phyloP scores from a whole-genome alignment of 2,113 vertebrate genomes.

The Pachyramphus minor region DNA sequence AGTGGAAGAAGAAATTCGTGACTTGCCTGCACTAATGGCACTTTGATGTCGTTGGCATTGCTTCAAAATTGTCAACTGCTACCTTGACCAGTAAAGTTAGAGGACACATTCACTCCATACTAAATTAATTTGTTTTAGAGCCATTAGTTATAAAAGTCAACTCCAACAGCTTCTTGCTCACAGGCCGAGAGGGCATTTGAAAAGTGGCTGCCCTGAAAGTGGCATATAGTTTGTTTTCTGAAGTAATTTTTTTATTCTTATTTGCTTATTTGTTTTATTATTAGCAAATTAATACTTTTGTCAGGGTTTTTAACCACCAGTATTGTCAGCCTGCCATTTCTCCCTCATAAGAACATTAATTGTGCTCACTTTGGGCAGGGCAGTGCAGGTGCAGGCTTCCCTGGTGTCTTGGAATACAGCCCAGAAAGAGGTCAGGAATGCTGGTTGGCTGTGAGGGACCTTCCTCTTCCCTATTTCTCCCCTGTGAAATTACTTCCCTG shows the following conservation, averaged over 20 bases:
- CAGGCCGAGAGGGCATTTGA: not conserved
- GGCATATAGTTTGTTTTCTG: not conserved
- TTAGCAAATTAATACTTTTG: not conserved
- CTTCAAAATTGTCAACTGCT: not conserved
- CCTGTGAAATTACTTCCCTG: not conserved
- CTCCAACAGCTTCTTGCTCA: not conserved
- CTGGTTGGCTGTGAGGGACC: not conserved
- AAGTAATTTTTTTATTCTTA: not conserved
- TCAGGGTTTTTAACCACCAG: not conserved
- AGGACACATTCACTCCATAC: not conserved
- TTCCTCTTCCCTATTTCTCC: not conserved
- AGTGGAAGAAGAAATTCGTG: not conserved
- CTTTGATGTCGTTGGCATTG: not conserved
- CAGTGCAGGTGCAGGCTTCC: not conserved
- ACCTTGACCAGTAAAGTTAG: not conserved
- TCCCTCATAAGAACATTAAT: not conserved
- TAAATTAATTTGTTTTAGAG: not conserved
- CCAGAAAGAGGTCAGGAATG: not conserved
- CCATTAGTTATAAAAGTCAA: not conserved
- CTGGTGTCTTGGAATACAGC: not conserved
- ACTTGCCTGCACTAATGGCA: not conserved
- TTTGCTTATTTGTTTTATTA: not conserved
- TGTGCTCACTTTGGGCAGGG: not conserved
- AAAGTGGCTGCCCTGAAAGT: not conserved
- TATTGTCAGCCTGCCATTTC: not conserved